Conservation (phyloP, 2,888 invertebrate species). For the Coecobrya sp. region DNA sequence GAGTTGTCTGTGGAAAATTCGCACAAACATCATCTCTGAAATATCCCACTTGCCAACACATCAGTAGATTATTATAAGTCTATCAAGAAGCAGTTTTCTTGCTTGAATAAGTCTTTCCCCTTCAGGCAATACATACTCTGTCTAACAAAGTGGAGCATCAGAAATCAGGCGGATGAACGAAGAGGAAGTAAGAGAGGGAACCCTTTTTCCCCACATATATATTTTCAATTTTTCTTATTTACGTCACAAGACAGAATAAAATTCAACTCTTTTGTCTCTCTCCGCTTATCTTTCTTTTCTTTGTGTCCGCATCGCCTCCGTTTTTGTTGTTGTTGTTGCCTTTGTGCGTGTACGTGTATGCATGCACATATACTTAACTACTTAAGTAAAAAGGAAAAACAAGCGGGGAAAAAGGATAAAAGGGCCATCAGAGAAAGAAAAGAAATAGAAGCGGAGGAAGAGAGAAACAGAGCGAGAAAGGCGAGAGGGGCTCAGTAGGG, state of each 20-base stretch:
- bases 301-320: background rate
- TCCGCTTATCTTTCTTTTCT: background rate
- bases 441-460: background rate
- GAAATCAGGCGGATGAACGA: conserved; percentile 3
- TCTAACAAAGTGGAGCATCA: conserved; percentile 16
- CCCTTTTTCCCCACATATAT: background rate
- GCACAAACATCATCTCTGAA: background rate
- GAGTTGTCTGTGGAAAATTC: background rate
- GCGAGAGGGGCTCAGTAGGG: background rate
- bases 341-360: background rate
- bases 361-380: background rate
- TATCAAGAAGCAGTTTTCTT: conserved; percentile 31
- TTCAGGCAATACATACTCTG: conserved; percentile 19
- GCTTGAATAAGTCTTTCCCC: background rate
- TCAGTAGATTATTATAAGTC: conserved; percentile 39
- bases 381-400: background rate
- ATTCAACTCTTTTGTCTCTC: conserved; percentile 11
- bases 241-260: background rate
- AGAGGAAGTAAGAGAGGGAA: conserved; percentile 5
- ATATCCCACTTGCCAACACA: background rate
- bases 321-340: background rate
- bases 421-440: background rate
- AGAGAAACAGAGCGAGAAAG: background rate
- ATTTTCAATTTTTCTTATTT: conserved; percentile 31
- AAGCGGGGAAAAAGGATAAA: background rate